These are phyloP conservation scores for Neosilurus mollespiculum DNA, from an alignment of 2,797 vertebrate genomes.

Conservation along the genomic window DNA sequence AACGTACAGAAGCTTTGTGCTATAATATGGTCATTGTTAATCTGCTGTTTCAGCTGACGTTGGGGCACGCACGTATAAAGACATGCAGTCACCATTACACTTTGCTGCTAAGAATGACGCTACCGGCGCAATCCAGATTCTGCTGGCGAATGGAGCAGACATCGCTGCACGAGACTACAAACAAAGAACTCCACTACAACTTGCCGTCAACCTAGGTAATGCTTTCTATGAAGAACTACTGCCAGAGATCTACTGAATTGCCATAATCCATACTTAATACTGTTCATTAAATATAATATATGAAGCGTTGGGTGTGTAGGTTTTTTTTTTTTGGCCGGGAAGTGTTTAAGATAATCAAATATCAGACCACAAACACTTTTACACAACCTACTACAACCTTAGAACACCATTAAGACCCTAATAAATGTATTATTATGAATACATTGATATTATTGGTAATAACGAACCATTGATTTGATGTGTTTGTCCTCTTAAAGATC, in stretches of 20 bases:
- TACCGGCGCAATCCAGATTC: conserved; percentile 51
- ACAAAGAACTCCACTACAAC: conserved; percentile 67
- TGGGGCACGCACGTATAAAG: conserved; percentile 56
- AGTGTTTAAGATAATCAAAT: background rate
- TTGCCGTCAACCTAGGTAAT: conserved; percentile 67
- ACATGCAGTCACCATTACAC: conserved; percentile 69
- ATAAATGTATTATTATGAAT: background rate
- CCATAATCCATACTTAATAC: background rate
- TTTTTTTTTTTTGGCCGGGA: no score
- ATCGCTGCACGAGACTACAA: conserved; percentile 66
- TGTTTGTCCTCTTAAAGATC: conserved; percentile 57
- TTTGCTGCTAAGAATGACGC: conserved; percentile 71
- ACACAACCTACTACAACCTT: background rate
- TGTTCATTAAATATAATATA: background rate
- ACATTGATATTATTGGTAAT: background rate
- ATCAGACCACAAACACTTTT: no score
- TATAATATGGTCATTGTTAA: background rate
- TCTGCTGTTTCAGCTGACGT: conserved; percentile 59
- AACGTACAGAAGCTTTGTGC: background rate
- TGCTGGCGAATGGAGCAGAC: conserved; percentile 62
- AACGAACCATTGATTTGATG: background rate
- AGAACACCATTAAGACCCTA: background rate
- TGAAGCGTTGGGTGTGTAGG: no score
- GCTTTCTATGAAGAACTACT: background rate
- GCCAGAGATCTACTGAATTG: background rate